Evolutionary conservation across 2,888 invertebrate species (phyloP), one percentile per base, ranked within the genome.

Genomic region (Timema podura): DNA sequence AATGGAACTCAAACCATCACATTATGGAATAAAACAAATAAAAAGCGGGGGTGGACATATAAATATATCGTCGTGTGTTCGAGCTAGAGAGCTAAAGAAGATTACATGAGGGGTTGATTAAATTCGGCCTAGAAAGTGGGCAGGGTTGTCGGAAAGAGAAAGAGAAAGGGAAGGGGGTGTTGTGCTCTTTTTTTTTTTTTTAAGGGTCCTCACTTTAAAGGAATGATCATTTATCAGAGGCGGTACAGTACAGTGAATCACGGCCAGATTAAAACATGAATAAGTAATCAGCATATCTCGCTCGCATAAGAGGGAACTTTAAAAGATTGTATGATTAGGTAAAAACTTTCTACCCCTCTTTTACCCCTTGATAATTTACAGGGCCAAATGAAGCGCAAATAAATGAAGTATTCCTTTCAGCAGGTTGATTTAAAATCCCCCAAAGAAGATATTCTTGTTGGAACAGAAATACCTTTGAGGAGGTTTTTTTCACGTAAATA

Each of bases 221-320:
- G 66, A 66, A 49, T 15, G 44, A 68, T 57, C 46, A 68, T 57
- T 54, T 30, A 65, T 15, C 49, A 57, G 49, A 15, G 16, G 65
- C 51, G 45, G 11, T 46, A 48, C 44, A 59, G 45, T 30, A 59
- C 57, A 66, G 59, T 66, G 65, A 70, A 66, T 70, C 66, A 65
- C 54, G 46, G 16, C 65, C 65, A 70, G 70, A 70, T 70, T 70
- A 70, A 70, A 70, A 59, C 65, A 70, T 70, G 70, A 70, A 70
- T 70, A 66, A 70, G 48, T 70, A 70, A 70, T 66, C 48, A 9
- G 3, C 30, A 30, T 30, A 30, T 44, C 64, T 9, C 46, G 64
- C 48, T 48, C 16, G 30, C 30, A 30, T 30, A 30, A 30, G 44
- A 16, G 9, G 44, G 6, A 59, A 16, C 30, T 51, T n/a, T 59